Base-by-base conservation (phyloP, 2,797 vertebrate species). In the Merluccius polli region DNA sequence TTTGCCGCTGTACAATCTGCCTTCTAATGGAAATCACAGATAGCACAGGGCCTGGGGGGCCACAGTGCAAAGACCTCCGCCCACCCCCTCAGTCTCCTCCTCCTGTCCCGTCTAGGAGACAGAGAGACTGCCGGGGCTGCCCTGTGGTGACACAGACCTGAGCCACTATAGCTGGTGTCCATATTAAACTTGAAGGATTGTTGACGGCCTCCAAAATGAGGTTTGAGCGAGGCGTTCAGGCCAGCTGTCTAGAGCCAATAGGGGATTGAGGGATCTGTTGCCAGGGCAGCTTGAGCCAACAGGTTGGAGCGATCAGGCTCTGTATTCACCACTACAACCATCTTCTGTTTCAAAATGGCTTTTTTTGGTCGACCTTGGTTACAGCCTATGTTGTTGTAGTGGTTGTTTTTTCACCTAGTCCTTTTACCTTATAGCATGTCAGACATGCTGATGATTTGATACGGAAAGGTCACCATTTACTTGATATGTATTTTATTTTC, bases 21-120 rank as follows among this genome's bases (percentile, higher is more conserved):
- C 84, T 83, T 89, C 88, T 93, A 91, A 93, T 93, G 93, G 94
- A 94, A 94, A 92, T 90, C 88, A 90, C 90, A 91, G 93, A 93
- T 93, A 94, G 90, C 84, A 92, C 85, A 86, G 90, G 90, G 88
- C 89, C 90, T 88, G 88, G 88, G 90, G 92, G 92, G 85, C 87
- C 91, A 75, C 86, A 85, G 85, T 86, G 83, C 87, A 89, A 24
- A 59, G 89, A 92, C 89, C 92, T 91, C 87, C 90, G 91, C 88
- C 89, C 80, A 86, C 80, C 79, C 85, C 82, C 89, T 88, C 89
- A 81, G 86, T 91, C 88, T 91, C 85, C 87, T 87, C 89, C 89
- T 88, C 85, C 85, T 74, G 81, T 80, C 87, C 79, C 75, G 84
- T 89, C 87, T 88, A 86, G 84, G 78, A 86, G 88, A 87, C 85